Evolutionary conservation across 92 coral and sea anemone genomes (phyloP).

Genomic region (Galaxea fascicularis): DNA sequence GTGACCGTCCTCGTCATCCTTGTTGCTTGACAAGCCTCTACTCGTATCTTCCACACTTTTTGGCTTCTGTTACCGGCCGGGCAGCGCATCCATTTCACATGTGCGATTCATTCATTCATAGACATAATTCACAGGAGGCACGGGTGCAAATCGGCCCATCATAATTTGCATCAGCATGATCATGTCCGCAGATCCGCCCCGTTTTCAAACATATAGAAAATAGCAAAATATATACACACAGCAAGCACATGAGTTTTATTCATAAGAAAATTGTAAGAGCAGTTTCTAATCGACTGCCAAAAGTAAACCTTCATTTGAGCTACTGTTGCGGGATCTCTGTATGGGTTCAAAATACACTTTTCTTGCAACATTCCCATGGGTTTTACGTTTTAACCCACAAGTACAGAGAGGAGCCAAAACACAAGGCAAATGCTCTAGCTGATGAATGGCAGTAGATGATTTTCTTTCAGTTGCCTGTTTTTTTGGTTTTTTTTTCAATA

Average conservation of each 20-base stretch:
- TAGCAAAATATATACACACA: constrained; percentile 95
- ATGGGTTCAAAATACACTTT: no score
- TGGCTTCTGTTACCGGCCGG: constrained; percentile 80
- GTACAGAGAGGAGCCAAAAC: no score
- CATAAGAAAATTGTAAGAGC: constrained; percentile 1
- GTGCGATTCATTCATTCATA: constrained; percentile 73
- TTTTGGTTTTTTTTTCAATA: not conserved
- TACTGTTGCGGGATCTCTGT: no score
- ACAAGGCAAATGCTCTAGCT: no score
- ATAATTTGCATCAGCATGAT: constrained; percentile 69
- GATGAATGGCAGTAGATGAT: no score
- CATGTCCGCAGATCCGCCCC: constrained; percentile 79
- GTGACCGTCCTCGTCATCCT: constrained; percentile 99
- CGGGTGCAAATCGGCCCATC: constrained; percentile 69
- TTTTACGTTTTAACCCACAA: no score
- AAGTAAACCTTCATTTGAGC: not conserved
- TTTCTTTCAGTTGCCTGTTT: no score
- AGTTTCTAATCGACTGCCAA: not conserved
- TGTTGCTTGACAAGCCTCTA: constrained; percentile 83
- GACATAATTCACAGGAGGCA: constrained; percentile 81
- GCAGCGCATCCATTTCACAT: constrained; percentile 47
- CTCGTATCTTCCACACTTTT: constrained; percentile 78
- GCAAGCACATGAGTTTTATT: constrained; percentile 85
- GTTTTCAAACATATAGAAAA: constrained; percentile 88
- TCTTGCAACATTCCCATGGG: no score